These are phyloP conservation scores for Papilio machaon DNA, from an alignment of 1,140 invertebrate species.

Conservation along the genomic window DNA sequence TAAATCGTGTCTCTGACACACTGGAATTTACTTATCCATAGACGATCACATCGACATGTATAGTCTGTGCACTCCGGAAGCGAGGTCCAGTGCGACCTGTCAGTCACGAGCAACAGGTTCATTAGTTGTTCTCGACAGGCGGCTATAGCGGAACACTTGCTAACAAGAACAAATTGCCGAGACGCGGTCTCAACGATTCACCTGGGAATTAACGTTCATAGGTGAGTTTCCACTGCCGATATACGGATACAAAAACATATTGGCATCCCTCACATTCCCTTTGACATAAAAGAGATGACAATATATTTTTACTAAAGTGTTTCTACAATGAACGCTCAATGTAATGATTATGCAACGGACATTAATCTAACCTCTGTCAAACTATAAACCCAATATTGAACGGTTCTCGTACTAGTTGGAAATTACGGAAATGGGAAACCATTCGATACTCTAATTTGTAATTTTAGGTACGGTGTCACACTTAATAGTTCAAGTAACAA, in stretches of 20 bases:
- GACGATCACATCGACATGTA: background rate
- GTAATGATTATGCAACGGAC: conserved; percentile 10
- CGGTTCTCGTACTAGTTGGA: background rate
- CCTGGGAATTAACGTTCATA: background rate
- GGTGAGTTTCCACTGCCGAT: no score
- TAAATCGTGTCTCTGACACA: background rate
- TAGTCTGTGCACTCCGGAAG: background rate
- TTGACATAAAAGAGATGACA: no score
- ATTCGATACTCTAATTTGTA: background rate
- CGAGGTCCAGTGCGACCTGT: conserved; percentile 43
- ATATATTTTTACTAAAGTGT: no score
- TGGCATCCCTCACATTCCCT: no score
- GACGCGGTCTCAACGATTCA: background rate
- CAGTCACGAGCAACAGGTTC: conserved; percentile 66
- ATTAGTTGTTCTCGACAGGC: conserved; percentile 63
- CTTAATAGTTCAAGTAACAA: no score
- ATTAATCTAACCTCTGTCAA: conserved; percentile 34
- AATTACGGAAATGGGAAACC: background rate
- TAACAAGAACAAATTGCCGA: conserved; percentile 51
- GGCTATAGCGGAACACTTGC: conserved; percentile 46
- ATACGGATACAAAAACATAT: no score
- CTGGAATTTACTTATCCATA: background rate
- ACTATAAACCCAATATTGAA: background rate
- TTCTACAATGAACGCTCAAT: no score
- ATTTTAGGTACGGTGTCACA: background rate